These are phyloP conservation scores for Cepaea nemoralis DNA, from an alignment of 1,140 invertebrate genomes.

Conservation along the genomic window DNA sequence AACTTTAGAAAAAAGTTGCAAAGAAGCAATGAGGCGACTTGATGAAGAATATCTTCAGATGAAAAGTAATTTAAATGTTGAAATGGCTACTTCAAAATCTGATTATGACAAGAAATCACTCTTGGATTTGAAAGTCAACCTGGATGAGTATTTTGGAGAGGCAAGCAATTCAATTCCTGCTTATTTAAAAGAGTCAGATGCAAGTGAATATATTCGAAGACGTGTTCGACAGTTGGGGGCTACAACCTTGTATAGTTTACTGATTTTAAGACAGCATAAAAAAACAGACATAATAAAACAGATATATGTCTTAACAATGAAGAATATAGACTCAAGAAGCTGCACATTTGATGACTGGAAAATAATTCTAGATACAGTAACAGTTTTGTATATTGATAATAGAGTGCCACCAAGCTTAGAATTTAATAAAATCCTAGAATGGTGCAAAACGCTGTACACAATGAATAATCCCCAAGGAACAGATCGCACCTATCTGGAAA, in stretches of 20 bases:
- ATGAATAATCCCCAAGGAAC: background rate
- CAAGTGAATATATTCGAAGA: constrained; percentile 37
- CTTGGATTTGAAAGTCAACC: constrained; percentile 39
- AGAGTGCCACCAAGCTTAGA: background rate
- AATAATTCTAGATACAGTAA: constrained; percentile 2
- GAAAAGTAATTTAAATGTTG: constrained; percentile 34
- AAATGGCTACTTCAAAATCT: constrained; percentile 14
- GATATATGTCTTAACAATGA: constrained; percentile 15
- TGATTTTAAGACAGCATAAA: constrained; percentile 55
- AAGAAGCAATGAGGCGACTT: constrained; percentile 37
- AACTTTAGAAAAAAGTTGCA: constrained; percentile 3
- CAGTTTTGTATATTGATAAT: background rate
- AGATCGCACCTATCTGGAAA: background rate
- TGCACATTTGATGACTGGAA: constrained; percentile 2
- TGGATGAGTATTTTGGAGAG: constrained; percentile 45
- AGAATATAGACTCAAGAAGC: constrained; percentile 33
- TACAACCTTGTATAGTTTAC: constrained; percentile 25
- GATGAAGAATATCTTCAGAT: constrained; percentile 47
- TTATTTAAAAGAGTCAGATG: constrained; percentile 19
- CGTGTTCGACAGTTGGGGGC: constrained; percentile 25
- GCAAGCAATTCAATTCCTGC: constrained; percentile 25
- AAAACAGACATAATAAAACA: constrained; percentile 51
- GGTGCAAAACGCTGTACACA: constrained; percentile 10
- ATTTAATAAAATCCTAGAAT: constrained; percentile 5
- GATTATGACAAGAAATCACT: constrained; percentile 27